Evolutionary conservation across 2,113 vertebrate genomes (phyloP), one percentile per base, ranked within the genome.

Genomic region (Corapipo altera): DNA sequence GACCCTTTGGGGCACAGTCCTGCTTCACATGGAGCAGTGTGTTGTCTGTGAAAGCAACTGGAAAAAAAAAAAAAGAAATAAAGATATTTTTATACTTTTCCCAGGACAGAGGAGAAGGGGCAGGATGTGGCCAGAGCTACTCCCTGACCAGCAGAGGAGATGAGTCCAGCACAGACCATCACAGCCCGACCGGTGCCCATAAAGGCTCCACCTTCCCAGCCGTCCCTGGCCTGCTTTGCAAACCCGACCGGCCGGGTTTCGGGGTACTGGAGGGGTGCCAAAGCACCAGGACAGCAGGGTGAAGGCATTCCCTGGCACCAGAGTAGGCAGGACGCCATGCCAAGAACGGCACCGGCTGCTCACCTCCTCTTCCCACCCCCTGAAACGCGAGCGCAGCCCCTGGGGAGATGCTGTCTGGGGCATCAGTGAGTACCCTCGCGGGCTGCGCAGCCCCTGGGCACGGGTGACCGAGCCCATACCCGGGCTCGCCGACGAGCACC

Each of bases 381-480:
- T 13, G 5, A 24, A 61, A 78, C 0, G 3, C 0, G 0, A 43
- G n/a, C 21, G 18, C 44, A 52, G 11, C 20, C 44, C 32, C n/a
- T 1, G 26, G 20, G n/a, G 17, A 81, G 58, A 26, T 3, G 5
- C 28, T 18, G 23, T 15, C 39, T 4, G 54, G 3, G 19, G 22
- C 7, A 21, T 7, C 70, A 69, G 11, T 3, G 33, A 22, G 49
- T 4, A 30, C 33, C 83, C 51, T 37, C 6, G 1, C 7, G 58
- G 58, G 59, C 27, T 32, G 46, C 2, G 2, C 46, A 35, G 59
- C 77, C 39, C 49, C 67, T 5, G 58, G 27, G 64, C 72, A 52
- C 0, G 7, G 30, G 35, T 4, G 39, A 16, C 57, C 0, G 6
- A 79, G 62, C 52, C 16, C 33, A 0, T 2, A 4, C 1, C 0